A percentile compares a stretch with the other conserved stretches of the same genome.
phyloP scores from a whole-genome alignment of 2,797 vertebrate genomes.

The Falco naumanni region DNA sequence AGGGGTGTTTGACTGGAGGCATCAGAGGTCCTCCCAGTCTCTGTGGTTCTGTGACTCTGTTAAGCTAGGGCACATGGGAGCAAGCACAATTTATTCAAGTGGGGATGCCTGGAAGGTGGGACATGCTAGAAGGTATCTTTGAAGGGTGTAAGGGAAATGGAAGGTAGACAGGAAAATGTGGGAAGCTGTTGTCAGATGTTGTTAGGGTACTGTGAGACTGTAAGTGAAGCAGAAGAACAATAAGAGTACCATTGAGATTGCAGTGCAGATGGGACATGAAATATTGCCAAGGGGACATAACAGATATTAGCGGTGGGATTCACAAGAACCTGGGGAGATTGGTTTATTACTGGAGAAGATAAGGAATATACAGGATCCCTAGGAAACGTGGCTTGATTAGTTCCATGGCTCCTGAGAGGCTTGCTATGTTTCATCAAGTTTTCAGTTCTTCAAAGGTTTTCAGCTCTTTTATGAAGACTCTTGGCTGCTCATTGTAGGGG shows the following conservation, averaged over 20 bases:
- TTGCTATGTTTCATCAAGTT: neutral
- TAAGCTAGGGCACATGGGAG: neutral
- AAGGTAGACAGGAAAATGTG: neutral
- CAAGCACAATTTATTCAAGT: neutral
- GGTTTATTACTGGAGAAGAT: neutral
- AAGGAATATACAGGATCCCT: neutral
- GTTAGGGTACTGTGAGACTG: neutral
- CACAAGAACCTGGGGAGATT: neutral
- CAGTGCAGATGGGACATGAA: neutral
- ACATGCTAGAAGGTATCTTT: fast-evolving
- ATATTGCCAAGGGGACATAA: neutral
- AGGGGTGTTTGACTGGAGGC: neutral
- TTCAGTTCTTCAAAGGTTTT: neutral
- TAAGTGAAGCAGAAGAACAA: neutral
- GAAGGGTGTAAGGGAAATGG: neutral
- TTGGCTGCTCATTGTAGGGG: neutral
- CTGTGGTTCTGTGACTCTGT: neutral
- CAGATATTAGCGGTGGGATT: neutral
- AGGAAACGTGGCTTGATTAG: neutral
- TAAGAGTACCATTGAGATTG: neutral
- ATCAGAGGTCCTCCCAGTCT: neutral
- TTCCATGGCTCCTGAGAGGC: neutral
- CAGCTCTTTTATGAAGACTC: neutral
- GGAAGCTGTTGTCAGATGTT: neutral
- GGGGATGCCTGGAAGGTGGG: fast-evolving